Conservation (phyloP, 1,140 invertebrate species). For the Heliconius hermathena region DNA sequence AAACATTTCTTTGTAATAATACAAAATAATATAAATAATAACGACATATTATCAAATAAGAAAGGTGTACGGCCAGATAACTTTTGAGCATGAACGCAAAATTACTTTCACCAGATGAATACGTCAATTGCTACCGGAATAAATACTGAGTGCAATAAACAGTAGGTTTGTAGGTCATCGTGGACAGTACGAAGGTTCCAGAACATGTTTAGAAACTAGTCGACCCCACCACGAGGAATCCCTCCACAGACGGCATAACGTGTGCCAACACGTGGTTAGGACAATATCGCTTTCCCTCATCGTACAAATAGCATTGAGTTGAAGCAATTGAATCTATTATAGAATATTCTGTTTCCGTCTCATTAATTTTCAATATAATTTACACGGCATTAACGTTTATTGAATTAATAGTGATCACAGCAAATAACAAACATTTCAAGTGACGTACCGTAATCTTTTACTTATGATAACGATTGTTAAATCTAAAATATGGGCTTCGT, state of each 20-base stretch:
- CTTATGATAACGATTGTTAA: no score
- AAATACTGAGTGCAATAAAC: conserved; percentile 16
- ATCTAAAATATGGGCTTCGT: no score
- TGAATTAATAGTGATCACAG: neutral
- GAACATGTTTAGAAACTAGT: conserved; percentile 26
- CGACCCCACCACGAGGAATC: conserved; percentile 22
- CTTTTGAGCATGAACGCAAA: neutral
- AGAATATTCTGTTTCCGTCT: neutral
- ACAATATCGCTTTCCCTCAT: conserved; percentile 16
- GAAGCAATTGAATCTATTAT: no score
- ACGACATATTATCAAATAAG: neutral
- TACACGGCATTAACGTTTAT: no score
- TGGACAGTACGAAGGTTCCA: conserved; percentile 32
- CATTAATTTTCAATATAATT: no score
- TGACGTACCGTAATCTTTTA: no score
- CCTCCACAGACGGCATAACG: conserved; percentile 21
- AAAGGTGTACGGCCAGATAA: neutral
- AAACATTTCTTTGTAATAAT: no score
- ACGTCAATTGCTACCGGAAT: conserved; percentile 24
- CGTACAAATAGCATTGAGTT: conserved; percentile 12
- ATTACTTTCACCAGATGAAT: conserved; percentile 29
- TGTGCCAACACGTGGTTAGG: conserved; percentile 25
- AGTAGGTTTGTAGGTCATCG: conserved; percentile 28
- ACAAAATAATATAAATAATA: no score
- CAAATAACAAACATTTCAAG: neutral